These are phyloP conservation scores for Micropterix aruncella DNA, from an alignment of 2,888 invertebrate species.

Conservation along the genomic window DNA sequence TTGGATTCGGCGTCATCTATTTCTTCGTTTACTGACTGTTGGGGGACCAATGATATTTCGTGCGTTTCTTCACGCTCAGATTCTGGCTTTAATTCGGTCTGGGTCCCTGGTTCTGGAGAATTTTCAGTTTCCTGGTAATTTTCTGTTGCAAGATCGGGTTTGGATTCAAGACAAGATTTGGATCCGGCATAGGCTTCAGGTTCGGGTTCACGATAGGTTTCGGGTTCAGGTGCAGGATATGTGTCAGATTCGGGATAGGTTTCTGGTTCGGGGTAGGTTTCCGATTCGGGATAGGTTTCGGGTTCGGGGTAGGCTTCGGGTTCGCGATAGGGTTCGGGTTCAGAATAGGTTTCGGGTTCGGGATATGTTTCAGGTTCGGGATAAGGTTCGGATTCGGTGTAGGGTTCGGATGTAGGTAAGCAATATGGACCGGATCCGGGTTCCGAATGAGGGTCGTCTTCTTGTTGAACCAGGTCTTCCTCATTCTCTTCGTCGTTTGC, in stretches of 20 bases:
- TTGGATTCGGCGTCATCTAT: slow-evolving; percentile 17
- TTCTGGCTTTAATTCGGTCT: slow-evolving; percentile 8
- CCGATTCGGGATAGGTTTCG: not conserved
- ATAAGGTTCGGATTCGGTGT: not conserved
- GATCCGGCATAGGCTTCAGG: not conserved
- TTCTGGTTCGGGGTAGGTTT: not conserved
- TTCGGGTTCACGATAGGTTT: no score
- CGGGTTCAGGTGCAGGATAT: no score
- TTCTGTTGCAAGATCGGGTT: not conserved
- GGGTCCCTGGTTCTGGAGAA: slow-evolving; percentile 12
- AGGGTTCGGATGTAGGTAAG: not conserved
- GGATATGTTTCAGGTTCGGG: slow-evolving; percentile 8
- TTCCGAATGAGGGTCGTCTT: slow-evolving; percentile 5
- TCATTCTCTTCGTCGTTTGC: slow-evolving; percentile 7
- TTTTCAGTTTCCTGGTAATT: not conserved
- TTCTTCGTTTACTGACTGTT: no score
- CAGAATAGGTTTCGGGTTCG: not conserved
- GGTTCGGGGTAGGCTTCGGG: not conserved
- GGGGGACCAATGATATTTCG: no score
- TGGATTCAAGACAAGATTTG: not conserved
- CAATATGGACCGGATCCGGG: not conserved
- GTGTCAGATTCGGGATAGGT: no score
- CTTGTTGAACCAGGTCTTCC: slow-evolving; percentile 11
- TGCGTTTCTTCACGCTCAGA: slow-evolving; percentile 6
- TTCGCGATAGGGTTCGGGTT: no score